Evolutionary conservation across 2,797 vertebrate genomes (phyloP), one percentile per base, ranked within the genome.

Genomic region (Periparus ater): DNA sequence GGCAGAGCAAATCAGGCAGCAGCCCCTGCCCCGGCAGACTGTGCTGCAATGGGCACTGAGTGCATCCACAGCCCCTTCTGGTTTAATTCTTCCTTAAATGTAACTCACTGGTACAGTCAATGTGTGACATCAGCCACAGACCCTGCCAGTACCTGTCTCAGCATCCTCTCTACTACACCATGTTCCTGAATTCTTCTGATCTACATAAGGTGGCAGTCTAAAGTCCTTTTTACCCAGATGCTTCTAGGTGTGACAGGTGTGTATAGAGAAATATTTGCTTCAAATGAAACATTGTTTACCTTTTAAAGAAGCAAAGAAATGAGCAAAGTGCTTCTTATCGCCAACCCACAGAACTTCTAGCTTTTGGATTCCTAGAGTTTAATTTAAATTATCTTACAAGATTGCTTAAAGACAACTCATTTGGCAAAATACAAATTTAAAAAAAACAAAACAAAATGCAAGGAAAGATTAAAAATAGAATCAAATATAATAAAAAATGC

Each of bases 191-290:
- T 50, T 34, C 29, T 34, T 63, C 19, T 34, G 21, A 38, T 34
- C 30, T 51, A 20, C 0, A 0, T 47, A 34, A 17, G 61, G 8
- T 6, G 12, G 13, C 42, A 60, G 29, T 48, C 34, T 73, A 18
- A 79, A 67, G n/a, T 20, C 32, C 17, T 21, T 80, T 87, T 61
- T 23, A 57, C 7, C 21, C 10, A 29, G 30, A 51, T 26, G 29
- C 18, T 93, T 55, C 23, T 53, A 27, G 2, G 13, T n/a, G 21
- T 44, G 22, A 51, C 50, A 38, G 18, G 9, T 17, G 23, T 8
- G 4, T 16, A 6, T 1, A 22, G 1, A 36, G 19, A 84, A 78
- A 73, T 38, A 71, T 3, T 47, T 78, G 34, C 36, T 67, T 79
- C 36, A 87, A 88, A 76, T 34, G 3, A 44, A 80, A 9, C 25